Base-by-base conservation (phyloP, 2,888 invertebrate genomes). In the Andrena dorsata region DNA sequence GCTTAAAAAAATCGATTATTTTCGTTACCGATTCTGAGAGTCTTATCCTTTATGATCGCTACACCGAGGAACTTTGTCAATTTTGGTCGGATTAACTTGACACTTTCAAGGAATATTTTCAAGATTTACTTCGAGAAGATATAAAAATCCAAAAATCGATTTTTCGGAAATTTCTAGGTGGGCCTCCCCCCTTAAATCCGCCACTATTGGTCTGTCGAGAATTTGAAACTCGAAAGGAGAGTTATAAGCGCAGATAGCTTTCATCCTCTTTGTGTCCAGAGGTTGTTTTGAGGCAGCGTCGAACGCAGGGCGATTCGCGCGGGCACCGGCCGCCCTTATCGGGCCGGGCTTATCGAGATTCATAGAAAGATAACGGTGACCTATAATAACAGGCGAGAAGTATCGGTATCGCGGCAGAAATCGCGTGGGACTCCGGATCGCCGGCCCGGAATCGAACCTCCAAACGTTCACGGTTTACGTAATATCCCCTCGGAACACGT, bases 311-410 rank as follows among this genome's bases (percentile, higher is more conserved):
- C 69, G 78, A 77, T 58, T 56, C 64, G n/a, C 64, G 20, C 56
- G 61, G 1, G 13, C 58, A 49, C 66, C 41, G 47, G 32, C 53
- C 26, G 10, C 26, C 49, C 35, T 75, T 83, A 83, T 83, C 83
- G 65, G 20, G 4, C 7, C 56, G 23, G 28, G 61, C 61, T 75
- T 83, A 83, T 83, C 83, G 68, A 83, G 83, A 83, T 83, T 78
- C 74, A 64, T 69, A 64, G 74, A 71, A 68, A 70, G 83, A 83
- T 83, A 82, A 75, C 66, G 74, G 51, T 68, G 74, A 80, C 83
- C 82, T 82, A 83, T 82, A 83, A 81, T 81, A 81, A 82, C 73
- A 61, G 75, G 60, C 82, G 81, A 41, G 72, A 69, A 51, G 82
- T 81, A 68, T 70, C 71, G 68, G 63, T 82, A 82, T 73, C 82